phyloP scores from a whole-genome alignment of 1,140 invertebrate species.

The Sesamia nonagrioides region DNA sequence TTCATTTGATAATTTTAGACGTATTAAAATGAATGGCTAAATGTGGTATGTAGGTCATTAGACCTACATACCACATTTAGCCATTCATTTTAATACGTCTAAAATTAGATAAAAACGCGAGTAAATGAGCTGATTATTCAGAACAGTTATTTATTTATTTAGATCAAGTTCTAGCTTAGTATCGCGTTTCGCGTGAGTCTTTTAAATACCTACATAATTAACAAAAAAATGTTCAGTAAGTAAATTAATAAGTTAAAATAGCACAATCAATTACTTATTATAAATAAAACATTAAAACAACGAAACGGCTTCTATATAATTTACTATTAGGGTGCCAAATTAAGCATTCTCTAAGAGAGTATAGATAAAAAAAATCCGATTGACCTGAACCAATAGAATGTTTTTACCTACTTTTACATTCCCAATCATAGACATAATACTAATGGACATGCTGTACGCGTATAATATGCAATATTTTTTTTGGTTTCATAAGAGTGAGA shows the following conservation, averaged over 20 bases:
- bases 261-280: slow-evolving; percentile 4
- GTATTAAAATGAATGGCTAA: no score
- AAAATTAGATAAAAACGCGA: neutral
- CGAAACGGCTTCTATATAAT: no score
- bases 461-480: no score
- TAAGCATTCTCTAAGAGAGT: no score
- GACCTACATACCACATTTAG: no score
- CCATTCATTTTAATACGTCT: slow-evolving; percentile 16
- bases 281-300: neutral
- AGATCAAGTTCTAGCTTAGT: slow-evolving; percentile 7
- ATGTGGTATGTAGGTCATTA: no score
- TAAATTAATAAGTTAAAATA: neutral
- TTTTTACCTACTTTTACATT: slow-evolving; percentile 16
- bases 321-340: no score
- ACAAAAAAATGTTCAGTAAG: neutral
- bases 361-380: no score
- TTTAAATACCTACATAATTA: slow-evolving; percentile 13
- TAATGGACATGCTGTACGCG: no score
- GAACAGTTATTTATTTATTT: neutral
- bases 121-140: neutral
- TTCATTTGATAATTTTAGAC: no score
- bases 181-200: neutral
- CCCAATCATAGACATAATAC: slow-evolving; percentile 20
- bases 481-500: no score
- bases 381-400: neutral